Conservation (phyloP, 2,797 vertebrate species). For the Arnoldichthys spilopterus region DNA sequence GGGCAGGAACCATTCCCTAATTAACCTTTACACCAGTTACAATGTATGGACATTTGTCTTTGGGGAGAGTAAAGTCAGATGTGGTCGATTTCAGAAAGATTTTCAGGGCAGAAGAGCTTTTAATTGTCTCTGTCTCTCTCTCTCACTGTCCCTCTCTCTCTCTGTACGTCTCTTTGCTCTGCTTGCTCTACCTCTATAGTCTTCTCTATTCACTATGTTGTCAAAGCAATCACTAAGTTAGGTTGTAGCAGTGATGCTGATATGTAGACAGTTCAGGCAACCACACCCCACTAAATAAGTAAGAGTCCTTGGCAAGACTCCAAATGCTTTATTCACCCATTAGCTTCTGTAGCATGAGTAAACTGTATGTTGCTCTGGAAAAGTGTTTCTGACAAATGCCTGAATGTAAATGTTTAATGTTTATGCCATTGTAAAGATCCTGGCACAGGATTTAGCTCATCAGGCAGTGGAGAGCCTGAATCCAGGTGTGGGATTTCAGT, state of each 20-base stretch:
- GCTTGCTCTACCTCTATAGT: conserved; percentile 22
- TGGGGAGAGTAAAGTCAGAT: conserved; percentile 6
- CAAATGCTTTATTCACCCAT: too few relatives aligned
- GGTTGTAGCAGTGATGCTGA: background rate
- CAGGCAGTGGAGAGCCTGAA: too few relatives aligned
- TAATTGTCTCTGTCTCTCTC: conserved; percentile 24
- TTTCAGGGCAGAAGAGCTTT: conserved; percentile 37
- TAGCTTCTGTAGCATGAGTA: too few relatives aligned
- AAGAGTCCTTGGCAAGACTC: too few relatives aligned
- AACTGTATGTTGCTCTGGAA: too few relatives aligned
- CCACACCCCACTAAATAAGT: too few relatives aligned
- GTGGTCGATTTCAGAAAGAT: conserved; percentile 57
- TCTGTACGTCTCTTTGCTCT: conserved; percentile 29
- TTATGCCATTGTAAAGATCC: too few relatives aligned
- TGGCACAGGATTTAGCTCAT: too few relatives aligned
- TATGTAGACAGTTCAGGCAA: background rate
- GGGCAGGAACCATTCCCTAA: conserved; percentile 39
- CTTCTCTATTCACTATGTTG: background rate
- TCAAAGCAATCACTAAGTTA: background rate
- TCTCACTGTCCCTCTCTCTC: conserved; percentile 2
- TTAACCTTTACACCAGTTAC: conserved; percentile 37
- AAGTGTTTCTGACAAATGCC: too few relatives aligned
- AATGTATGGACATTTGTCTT: conserved; percentile 16
- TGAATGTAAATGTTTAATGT: too few relatives aligned
- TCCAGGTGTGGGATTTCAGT: too few relatives aligned